These are phyloP conservation scores for Drosophila nebulosa DNA, from an alignment of 1,140 invertebrate species.

Conservation along the genomic window DNA sequence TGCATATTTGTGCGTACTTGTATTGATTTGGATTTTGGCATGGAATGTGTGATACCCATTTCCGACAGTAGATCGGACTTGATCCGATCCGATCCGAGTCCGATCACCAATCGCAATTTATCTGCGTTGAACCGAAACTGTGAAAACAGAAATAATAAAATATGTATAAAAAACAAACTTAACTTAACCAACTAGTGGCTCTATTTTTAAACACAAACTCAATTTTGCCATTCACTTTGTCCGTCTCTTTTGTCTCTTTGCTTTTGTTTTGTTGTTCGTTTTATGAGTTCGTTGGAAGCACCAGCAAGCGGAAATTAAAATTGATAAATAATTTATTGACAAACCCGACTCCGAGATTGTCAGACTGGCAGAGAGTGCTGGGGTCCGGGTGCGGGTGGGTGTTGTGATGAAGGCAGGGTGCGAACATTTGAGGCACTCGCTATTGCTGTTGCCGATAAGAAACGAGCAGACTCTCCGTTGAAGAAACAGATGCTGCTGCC, in stretches of 20 bases:
- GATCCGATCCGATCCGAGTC: not conserved
- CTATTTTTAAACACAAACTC: slow-evolving; percentile 21
- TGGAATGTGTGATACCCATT: slow-evolving; percentile 35
- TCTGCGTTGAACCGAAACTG: not conserved
- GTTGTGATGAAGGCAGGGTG: not conserved
- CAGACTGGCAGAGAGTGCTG: not conserved
- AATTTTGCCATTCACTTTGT: slow-evolving; percentile 44
- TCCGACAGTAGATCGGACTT: slow-evolving; percentile 14
- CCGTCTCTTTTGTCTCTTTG: slow-evolving; percentile 21
- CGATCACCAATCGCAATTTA: not conserved
- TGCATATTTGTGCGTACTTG: slow-evolving; percentile 24
- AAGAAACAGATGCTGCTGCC: not conserved
- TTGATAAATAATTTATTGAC: slow-evolving; percentile 62
- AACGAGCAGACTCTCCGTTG: not conserved
- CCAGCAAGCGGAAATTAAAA: slow-evolving; percentile 57
- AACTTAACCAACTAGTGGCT: slow-evolving; percentile 1
- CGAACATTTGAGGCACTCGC: not conserved
- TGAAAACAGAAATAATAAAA: not conserved
- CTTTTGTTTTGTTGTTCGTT: slow-evolving; percentile 26
- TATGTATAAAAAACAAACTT: not conserved
- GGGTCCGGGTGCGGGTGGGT: not conserved
- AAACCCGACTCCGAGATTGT: slow-evolving; percentile 21
- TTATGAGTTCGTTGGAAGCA: not conserved
- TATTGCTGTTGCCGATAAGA: not conserved
- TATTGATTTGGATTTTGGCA: slow-evolving; percentile 7